A percentile compares a stretch with the other conserved stretches of the same genome.
Evolutionary conservation across 2,113 vertebrate species (phyloP).

Genomic region (Ctenomys sociabilis): DNA sequence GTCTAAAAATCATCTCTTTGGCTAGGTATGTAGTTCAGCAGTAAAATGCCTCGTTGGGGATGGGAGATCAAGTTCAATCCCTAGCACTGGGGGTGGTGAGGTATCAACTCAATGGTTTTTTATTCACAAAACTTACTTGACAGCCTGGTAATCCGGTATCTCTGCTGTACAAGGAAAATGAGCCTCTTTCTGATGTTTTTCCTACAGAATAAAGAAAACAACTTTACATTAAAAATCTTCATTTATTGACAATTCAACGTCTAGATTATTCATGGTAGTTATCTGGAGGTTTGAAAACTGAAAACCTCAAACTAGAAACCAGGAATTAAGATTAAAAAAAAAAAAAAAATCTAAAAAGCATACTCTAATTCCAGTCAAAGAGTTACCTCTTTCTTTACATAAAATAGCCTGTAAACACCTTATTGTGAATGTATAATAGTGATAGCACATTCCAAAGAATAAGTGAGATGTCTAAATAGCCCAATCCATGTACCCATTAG

Average conservation of each 20-base stretch:
- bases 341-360: background rate
- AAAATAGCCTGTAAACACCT: background rate
- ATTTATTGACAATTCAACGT: slow-evolving; percentile 48
- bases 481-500: background rate
- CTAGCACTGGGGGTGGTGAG: background rate
- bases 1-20: slow-evolving; percentile 28
- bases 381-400: slow-evolving; percentile 8
- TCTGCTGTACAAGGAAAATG: slow-evolving; percentile 92
- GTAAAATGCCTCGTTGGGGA: background rate
- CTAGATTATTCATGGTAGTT: background rate
- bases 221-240: slow-evolving; percentile 60
- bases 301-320: slow-evolving; percentile 41
- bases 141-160: slow-evolving; percentile 92
- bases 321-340: no score
- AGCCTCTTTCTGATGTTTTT: slow-evolving; percentile 93
- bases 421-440: background rate
- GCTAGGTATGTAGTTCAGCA: background rate
- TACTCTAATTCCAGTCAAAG: background rate
- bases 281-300: background rate
- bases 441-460: slow-evolving; percentile 9
- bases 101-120: slow-evolving; percentile 24
- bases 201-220: slow-evolving; percentile 87
- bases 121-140: slow-evolving; percentile 89
- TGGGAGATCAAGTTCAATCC: background rate
- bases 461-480: background rate